phyloP scores from a whole-genome alignment of 2,797 vertebrate genomes.

The Hylomyscus alleni region DNA sequence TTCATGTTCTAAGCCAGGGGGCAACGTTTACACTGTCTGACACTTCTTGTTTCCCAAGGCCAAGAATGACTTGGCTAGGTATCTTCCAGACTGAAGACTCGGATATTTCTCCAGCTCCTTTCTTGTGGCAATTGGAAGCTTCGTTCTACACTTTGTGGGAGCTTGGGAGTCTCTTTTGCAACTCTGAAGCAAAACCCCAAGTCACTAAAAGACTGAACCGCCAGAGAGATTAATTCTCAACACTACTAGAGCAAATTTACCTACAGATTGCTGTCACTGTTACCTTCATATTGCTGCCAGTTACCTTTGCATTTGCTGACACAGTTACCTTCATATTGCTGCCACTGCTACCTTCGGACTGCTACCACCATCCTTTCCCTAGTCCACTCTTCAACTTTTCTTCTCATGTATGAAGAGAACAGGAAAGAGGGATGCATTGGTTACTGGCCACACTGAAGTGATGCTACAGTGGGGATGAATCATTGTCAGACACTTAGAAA shows the following conservation, averaged over 20 bases:
- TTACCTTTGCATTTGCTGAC: neutral
- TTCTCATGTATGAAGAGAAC: slow-evolving; percentile 45
- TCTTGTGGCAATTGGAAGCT: slow-evolving; percentile 54
- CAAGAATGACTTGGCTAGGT: slow-evolving; percentile 38
- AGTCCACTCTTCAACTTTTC: neutral
- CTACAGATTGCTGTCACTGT: neutral
- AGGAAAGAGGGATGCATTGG: neutral
- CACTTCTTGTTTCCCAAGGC: neutral
- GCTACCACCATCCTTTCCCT: neutral
- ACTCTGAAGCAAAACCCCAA: slow-evolving; percentile 59
- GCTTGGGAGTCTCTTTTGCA: slow-evolving; percentile 37
- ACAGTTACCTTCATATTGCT: neutral
- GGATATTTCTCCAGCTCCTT: slow-evolving; percentile 45
- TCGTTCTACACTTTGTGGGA: slow-evolving; percentile 50
- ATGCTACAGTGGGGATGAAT: neutral
- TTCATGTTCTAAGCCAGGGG: neutral
- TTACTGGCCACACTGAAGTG: slow-evolving; percentile 5
- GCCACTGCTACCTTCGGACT: neutral
- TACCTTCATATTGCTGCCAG: neutral
- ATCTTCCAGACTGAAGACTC: slow-evolving; percentile 1
- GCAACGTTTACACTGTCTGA: neutral
- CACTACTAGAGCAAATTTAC: neutral
- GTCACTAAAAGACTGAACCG: slow-evolving; percentile 48
- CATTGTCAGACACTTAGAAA: neutral
- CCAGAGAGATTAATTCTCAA: slow-evolving; percentile 50